Base-by-base conservation (phyloP, 2,888 invertebrate species). In the Seira musarum region DNA sequence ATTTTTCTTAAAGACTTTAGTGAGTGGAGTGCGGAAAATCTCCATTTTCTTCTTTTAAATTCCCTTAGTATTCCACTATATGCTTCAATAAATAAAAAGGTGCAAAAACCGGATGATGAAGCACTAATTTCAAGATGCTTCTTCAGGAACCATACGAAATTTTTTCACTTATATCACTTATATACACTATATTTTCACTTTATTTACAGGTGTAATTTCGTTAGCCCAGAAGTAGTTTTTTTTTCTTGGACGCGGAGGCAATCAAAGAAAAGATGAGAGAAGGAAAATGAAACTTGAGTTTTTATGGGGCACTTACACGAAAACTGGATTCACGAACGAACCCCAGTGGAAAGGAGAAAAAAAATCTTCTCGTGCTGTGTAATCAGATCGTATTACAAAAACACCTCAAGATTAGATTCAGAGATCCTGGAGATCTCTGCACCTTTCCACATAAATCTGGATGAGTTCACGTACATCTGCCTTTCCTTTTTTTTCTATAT, bases 231-330 rank as follows among this genome's bases (percentile, higher is more conserved):
- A 40, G 57, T 57, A 8, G 15, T 57, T 57, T n/a, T 57, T n/a
- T 57, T 57, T 57, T n/a, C 57, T 8, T 17, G 57, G n/a, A n/a
- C n/a, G n/a, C n/a, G n/a, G 57, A 57, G 57, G 57, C 57, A 57
- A 57, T 57, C 17, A 57, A 57, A 57, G 57, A 57, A 57, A 40
- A 40, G 6, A 40, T 40, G 40, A 40, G 40, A 40, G 13, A 8
- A 13, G 17, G 57, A 17, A 57, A 57, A 57, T 57, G 17, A 57
- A 57, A 57, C 15, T 57, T 17, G 17, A 57, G 57, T 57, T 57
- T 40, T 57, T 57, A 57, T 57, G 57, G 57, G 57, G n/a, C 57
- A 57, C 57, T 57, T 57, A 15, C 57, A 8, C 57, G 8, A 15
- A 57, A 57, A 57, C 57, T n/a, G 5, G 6, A 57, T 10, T n/a